phyloP scores from a whole-genome alignment of 2,113 vertebrate genomes.

The Marmota monax region DNA sequence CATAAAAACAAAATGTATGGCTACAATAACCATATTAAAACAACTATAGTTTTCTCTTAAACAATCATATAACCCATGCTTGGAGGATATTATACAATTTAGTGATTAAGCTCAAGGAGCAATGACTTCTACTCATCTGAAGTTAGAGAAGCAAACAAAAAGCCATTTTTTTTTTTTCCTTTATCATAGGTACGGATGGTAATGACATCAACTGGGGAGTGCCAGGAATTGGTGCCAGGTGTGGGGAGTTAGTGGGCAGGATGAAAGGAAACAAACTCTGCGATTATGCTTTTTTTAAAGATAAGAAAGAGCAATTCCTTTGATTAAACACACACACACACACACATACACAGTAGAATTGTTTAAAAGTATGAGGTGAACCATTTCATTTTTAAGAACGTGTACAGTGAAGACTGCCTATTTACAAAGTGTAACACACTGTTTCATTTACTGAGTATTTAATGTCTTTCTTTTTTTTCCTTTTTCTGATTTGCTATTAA shows the following conservation, averaged over 20 bases:
- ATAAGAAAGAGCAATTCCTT: slow-evolving; percentile 54
- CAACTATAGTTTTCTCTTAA: slow-evolving; percentile 85
- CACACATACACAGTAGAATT: background rate
- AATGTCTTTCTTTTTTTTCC: slow-evolving; percentile 20
- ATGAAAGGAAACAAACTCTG: background rate
- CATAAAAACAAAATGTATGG: slow-evolving; percentile 85
- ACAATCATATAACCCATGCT: slow-evolving; percentile 80
- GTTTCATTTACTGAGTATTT: slow-evolving; percentile 47
- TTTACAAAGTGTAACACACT: slow-evolving; percentile 27
- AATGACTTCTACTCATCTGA: slow-evolving; percentile 22
- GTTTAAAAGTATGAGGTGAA: background rate
- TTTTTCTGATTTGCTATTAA: slow-evolving; percentile 40
- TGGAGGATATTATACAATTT: slow-evolving; percentile 82
- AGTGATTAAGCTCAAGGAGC: slow-evolving; percentile 76
- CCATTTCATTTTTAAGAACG: slow-evolving; percentile 37
- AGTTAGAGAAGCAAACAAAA: slow-evolving; percentile 61
- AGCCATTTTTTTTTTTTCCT: slow-evolving; percentile 38
- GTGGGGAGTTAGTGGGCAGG: fast-evolving
- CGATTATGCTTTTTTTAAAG: slow-evolving; percentile 44
- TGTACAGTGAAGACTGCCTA: background rate
- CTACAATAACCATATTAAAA: slow-evolving; percentile 86
- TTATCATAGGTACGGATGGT: background rate
- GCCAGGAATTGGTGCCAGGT: background rate
- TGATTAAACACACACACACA: slow-evolving; percentile 26
- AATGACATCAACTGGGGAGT: background rate